A percentile compares a stretch with the other conserved stretches of the same genome.
Evolutionary conservation across 2,888 invertebrate species (phyloP).

Genomic region (Lepidochitona cinerea): DNA sequence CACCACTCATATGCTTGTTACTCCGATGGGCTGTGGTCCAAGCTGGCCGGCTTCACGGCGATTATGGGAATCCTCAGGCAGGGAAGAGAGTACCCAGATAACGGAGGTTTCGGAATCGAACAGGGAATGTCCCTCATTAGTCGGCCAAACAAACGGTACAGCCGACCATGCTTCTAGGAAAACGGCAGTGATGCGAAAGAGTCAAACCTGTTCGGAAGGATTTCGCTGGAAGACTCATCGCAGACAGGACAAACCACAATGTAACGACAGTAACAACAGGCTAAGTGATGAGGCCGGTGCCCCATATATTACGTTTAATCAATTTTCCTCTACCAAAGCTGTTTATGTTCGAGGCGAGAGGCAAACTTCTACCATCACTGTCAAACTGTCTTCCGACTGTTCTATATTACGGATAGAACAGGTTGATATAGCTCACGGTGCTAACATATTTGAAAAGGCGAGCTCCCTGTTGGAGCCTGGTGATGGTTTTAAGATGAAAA

Average conservation of each 20-base stretch:
- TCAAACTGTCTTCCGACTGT: background rate
- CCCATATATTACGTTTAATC: background rate
- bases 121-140: background rate
- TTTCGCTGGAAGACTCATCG: background rate
- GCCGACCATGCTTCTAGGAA: background rate
- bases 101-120: background rate
- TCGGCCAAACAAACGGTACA: background rate
- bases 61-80: background rate
- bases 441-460: background rate
- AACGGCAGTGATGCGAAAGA: background rate
- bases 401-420: background rate
- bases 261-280: background rate
- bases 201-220: background rate
- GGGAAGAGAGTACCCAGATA: background rate
- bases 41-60: background rate
- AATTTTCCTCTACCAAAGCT: background rate
- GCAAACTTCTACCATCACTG: background rate
- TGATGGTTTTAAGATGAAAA: too few species aligned
- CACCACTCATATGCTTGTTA: too few species aligned
- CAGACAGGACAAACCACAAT: background rate
- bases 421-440: constrained; percentile 2
- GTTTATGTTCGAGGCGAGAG: background rate
- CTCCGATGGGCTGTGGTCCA: constrained; percentile 4
- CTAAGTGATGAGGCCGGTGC: background rate
- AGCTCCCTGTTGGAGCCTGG: background rate